A percentile compares a stretch with the other conserved stretches of the same genome.
Conservation (phyloP, 2,797 vertebrate species). For the Malacoctenus gilli region DNA sequence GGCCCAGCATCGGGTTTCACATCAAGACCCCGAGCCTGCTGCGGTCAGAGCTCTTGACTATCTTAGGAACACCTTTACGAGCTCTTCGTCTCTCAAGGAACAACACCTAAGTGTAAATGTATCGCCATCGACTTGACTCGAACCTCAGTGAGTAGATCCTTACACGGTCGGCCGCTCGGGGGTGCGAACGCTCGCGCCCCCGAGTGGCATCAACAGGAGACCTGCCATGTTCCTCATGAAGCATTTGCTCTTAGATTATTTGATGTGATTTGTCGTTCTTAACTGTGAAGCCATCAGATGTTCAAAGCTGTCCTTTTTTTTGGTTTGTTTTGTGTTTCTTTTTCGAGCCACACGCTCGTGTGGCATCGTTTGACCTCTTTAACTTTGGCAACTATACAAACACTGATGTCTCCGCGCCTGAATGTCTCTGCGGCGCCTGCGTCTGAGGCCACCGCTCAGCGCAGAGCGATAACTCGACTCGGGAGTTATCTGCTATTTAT, state of each 20-base stretch:
- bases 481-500: conserved; percentile 89
- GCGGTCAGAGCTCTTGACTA: conserved; percentile 28
- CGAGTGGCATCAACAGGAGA: conserved; percentile 35
- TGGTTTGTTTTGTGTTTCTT: too few relatives aligned
- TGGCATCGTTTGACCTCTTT: conserved; percentile 49
- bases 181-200: background rate
- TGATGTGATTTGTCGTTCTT: conserved; percentile 48
- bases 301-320: background rate
- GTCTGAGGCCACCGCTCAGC: conserved; percentile 89
- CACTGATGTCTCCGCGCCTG: conserved; percentile 76
- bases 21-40: conserved; percentile 50
- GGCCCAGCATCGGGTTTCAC: conserved; percentile 51
- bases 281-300: conserved; percentile 27
- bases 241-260: conserved; percentile 49
- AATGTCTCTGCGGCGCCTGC: conserved; percentile 88
- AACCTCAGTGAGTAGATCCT: conserved; percentile 21
- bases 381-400: conserved; percentile 52
- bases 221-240: conserved; percentile 43
- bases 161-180: conserved; percentile 1
- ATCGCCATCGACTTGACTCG: conserved; percentile 23
- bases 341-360: conserved; percentile 26
- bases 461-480: conserved; percentile 83
- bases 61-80: conserved; percentile 28
- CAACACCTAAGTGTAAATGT: conserved; percentile 46
- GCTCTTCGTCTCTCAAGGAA: conserved; percentile 57